Base-by-base conservation (phyloP, 2,113 vertebrate species). In the Actenoides hombroni region DNA sequence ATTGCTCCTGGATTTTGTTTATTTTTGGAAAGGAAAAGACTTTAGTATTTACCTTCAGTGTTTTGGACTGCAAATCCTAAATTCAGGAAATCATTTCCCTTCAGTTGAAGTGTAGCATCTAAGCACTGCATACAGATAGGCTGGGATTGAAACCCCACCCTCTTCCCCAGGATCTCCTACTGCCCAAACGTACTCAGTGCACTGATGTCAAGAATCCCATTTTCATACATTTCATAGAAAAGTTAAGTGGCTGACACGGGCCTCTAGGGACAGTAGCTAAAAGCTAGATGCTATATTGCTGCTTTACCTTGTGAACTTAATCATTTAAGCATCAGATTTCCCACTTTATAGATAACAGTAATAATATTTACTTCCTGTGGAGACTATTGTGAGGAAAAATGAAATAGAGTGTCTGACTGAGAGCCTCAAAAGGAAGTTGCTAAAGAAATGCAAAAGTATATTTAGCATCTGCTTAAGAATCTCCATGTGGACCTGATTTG, bases 401-500 rank as follows among this genome's bases (percentile, higher is more conserved):
- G 24, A 53, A 92, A 63, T 60, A 13, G 1, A 26, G 29, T 63
- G 51, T 60, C 51, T 81, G 69, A 19, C 44, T 63, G 73, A 82
- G 51, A 74, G 37, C 61, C 63, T 64, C 69, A 13, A 33, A 86
- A 74, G 61, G 88, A 79, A 86, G 67, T 5, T 95, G 77, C 89
- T 70, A 4, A 71, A 82, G 86, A 90, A 92, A 92, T 59, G 42
- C 85, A 73, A 59, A 92, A 94, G 18, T 68, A 10, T 24, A 86
- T 92, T 94, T 67, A 90, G 69, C 56, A 67, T 90, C 48, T 91
- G 69, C 80, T 73, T 82, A 16, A 56, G 64, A 88, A 83, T 56
- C 82, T 86, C 80, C 95, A 84, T 61, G 92, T 94, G 95, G 95
- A 82, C 37, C 93, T 93, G 92, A 68, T 83, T 61, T 93, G 90